Percentiles rank a stretch among this genome's conserved stretches.
These are phyloP conservation scores for Unio delphinus DNA, from an alignment of 2,888 invertebrate genomes.

Conservation along the genomic window DNA sequence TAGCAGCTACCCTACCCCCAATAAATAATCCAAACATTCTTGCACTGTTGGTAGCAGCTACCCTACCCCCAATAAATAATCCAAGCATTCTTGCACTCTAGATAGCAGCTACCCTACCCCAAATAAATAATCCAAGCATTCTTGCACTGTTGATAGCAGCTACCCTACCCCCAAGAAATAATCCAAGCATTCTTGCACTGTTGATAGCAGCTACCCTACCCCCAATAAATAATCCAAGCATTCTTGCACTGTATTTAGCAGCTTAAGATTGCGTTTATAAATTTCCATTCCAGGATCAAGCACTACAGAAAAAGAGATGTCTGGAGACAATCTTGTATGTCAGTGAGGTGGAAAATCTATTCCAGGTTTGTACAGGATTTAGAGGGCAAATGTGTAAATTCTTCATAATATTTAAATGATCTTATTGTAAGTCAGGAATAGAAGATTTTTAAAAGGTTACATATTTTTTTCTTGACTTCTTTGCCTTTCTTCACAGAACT, in stretches of 20 bases:
- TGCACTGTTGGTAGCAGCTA: not conserved
- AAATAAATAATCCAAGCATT: not conserved
- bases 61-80: not conserved
- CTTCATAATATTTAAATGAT: no score
- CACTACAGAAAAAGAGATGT: slow-evolving; percentile 59
- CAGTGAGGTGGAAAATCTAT: slow-evolving; percentile 57
- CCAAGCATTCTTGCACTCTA: no score
- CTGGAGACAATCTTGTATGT: slow-evolving; percentile 60
- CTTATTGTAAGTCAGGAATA: no score
- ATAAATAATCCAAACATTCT: not conserved
- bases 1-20: not conserved
- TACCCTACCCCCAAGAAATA: not conserved
- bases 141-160: no score
- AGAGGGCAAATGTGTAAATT: no score
- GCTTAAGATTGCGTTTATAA: not conserved
- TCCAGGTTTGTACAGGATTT: slow-evolving; percentile 43
- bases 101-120: not conserved
- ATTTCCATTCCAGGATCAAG: slow-evolving; percentile 52
- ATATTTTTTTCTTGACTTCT: no score
- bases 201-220: not conserved
- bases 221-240: not conserved
- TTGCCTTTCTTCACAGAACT: no score
- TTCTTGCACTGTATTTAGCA: not conserved
- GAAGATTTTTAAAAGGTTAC: no score
- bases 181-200: not conserved